Evolutionary conservation across 2,797 vertebrate genomes (phyloP).

Genomic region (Staurois parvus): DNA sequence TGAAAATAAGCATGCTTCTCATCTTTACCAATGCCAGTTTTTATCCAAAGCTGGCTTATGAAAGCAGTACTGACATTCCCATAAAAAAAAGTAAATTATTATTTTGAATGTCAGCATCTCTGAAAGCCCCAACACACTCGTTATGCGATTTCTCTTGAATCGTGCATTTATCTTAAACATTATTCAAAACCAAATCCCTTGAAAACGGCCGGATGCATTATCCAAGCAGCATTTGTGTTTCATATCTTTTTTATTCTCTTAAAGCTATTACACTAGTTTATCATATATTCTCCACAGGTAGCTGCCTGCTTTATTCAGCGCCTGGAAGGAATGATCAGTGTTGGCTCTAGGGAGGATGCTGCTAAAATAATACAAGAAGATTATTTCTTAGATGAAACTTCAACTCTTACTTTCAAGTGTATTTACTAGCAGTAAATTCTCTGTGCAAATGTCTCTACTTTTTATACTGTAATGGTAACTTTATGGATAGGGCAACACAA

Average conservation of each 20-base stretch:
- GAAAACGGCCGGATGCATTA: slow-evolving; percentile 5
- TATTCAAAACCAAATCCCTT: slow-evolving; percentile 47
- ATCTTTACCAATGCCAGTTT: neutral
- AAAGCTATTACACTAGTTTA: slow-evolving; percentile 39
- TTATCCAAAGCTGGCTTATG: neutral
- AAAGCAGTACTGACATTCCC: neutral
- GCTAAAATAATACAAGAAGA: neutral
- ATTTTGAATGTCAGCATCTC: slow-evolving; percentile 10
- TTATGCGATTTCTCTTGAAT: slow-evolving; percentile 20
- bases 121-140: slow-evolving; percentile 20
- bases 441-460: neutral
- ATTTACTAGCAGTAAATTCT: slow-evolving; percentile 15
- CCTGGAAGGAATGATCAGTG: slow-evolving; percentile 32
- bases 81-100: neutral
- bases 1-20: neutral
- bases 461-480: neutral
- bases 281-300: slow-evolving; percentile 35
- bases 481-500: too few species aligned
- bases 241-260: slow-evolving; percentile 29
- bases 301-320: neutral
- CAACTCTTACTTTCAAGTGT: slow-evolving; percentile 5
- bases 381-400: neutral
- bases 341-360: slow-evolving; percentile 11
- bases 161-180: slow-evolving; percentile 22
- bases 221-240: slow-evolving; percentile 12